Base-by-base conservation (phyloP, 2,113 vertebrate genomes). In the Cephalopholis sonnerati region DNA sequence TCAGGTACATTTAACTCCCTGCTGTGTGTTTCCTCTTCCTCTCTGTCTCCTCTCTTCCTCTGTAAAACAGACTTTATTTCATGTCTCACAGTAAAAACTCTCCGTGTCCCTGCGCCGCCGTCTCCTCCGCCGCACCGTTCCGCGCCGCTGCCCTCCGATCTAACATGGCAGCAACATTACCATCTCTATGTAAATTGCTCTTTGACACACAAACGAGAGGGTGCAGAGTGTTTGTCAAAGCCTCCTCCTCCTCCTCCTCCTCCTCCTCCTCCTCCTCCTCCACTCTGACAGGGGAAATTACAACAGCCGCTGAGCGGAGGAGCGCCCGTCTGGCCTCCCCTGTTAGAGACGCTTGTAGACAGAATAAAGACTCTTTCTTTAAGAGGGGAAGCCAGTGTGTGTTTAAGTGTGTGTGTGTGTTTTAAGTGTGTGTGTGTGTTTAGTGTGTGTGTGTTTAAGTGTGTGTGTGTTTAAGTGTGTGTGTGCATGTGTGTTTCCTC, bases 91-190 rank as follows among this genome's bases (percentile, higher is more conserved):
- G 76, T 57, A 46, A 57, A 72, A 29, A 17, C 22, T 24, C 16
- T 46, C 51, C 46, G 32, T 16, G 32, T 36, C 6, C 32, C 7
- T 36, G 4, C 32, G 1, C 32, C 3, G 24, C 32, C 7, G n/a
- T 24, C 36, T 79, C 65, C 68, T 70, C 12, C 15, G 20, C 29
- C 2, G 7, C 62, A 8, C 58, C 3, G 29, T 74, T 76, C 62
- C 15, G 4, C 63, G 16, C 41, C 2, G 8, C 77, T 70, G 69
- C 66, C 62, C 55, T 68, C 62, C 41, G n/a, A 74, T 55, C 54
- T 39, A 79, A 74, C 75, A 61, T 41, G 62, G 74, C 70, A 77
- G 66, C 20, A 10, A 69, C 87, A 70, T 73, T 76, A 79, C 41
- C 67, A 32, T 84, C 48, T 73, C 67, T 17, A 29, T 80, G 50